These are phyloP conservation scores for Gymnobelideus leadbeateri DNA, from an alignment of 2,113 vertebrate genomes.

Conservation along the genomic window DNA sequence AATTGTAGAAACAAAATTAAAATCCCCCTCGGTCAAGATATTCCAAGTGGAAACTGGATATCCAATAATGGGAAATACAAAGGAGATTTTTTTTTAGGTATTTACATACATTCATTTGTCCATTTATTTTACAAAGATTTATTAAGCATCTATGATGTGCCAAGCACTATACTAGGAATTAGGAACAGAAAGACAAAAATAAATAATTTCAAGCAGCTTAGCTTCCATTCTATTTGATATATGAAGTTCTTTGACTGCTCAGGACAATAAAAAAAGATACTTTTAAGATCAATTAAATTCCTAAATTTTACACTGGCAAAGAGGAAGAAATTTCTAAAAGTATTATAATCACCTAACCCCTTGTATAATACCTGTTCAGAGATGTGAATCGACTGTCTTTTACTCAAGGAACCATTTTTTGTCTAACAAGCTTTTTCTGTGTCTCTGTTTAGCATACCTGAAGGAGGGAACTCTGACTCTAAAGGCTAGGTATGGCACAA, in stretches of 20 bases:
- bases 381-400: background rate
- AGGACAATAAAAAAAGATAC: background rate
- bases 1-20: no score
- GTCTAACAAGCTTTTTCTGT: background rate
- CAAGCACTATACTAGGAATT: no score
- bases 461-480: background rate
- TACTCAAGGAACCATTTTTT: background rate
- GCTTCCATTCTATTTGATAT: background rate
- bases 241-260: background rate
- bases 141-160: no score
- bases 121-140: no score
- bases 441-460: background rate
- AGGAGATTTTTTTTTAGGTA: no score
- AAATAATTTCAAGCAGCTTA: no score
- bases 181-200: no score
- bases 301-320: background rate
- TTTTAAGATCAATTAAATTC: background rate
- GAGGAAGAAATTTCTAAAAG: slow-evolving; percentile 42
- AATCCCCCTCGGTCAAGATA: no score
- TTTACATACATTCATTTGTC: no score
- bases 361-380: background rate
- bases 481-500: background rate
- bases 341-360: background rate
- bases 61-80: no score
- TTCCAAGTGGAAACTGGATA: no score